These are phyloP conservation scores for Sphaeramia orbicularis DNA, from an alignment of 2,797 vertebrate species.

Conservation along the genomic window DNA sequence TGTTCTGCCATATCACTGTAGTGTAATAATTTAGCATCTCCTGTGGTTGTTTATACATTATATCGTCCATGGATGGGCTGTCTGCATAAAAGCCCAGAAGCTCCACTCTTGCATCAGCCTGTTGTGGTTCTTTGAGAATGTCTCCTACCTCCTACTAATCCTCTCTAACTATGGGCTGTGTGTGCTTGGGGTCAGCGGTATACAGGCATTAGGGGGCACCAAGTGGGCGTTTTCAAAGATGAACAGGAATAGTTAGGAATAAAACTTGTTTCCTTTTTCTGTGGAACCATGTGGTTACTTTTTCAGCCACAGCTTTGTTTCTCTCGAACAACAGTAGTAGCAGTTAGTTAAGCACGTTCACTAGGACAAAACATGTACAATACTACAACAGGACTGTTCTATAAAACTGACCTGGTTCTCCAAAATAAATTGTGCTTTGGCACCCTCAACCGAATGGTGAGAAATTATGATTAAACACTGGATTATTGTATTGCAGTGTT, in stretches of 20 bases:
- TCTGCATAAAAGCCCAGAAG: slow-evolving; percentile 34
- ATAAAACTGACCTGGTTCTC: not conserved
- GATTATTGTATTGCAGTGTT: too few species aligned
- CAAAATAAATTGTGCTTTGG: not conserved
- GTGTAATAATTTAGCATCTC: slow-evolving; percentile 1
- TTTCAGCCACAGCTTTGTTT: slow-evolving; percentile 13
- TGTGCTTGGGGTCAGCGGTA: not conserved
- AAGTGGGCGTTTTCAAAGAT: slow-evolving; percentile 5
- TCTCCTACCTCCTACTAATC: slow-evolving; percentile 24
- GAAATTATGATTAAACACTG: too few species aligned
- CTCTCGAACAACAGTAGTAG: slow-evolving; percentile 6
- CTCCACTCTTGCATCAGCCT: slow-evolving; percentile 49
- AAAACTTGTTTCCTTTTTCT: slow-evolving; percentile 45
- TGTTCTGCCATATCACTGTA: not conserved
- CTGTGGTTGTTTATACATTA: slow-evolving; percentile 16
- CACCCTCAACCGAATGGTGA: too few species aligned
- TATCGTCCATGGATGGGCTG: slow-evolving; percentile 12
- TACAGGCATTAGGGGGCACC: not conserved
- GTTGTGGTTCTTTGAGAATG: slow-evolving; percentile 21
- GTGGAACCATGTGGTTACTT: slow-evolving; percentile 26
- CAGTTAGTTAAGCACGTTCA: not conserved
- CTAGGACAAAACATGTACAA: not conserved
- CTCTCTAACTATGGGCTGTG: slow-evolving; percentile 14
- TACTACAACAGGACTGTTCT: not conserved
- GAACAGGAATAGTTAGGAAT: slow-evolving; percentile 17